phyloP scores from a whole-genome alignment of 2,797 vertebrate genomes.

The Avahi laniger region DNA sequence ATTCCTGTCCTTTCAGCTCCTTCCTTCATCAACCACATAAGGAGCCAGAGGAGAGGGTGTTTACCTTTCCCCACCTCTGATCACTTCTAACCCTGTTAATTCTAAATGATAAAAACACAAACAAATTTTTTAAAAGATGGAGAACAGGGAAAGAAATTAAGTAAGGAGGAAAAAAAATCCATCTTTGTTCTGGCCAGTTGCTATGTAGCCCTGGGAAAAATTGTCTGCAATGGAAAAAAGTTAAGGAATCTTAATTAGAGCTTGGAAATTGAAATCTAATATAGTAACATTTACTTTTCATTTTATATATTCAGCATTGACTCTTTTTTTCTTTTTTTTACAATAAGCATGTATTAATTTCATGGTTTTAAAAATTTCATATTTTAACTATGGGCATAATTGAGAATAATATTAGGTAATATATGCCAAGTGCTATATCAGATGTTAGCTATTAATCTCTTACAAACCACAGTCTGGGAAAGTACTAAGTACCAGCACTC shows the following conservation, averaged over 20 bases:
- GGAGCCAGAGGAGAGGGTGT: neutral
- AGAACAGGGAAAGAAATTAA: neutral
- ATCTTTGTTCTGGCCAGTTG: neutral
- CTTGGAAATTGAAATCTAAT: neutral
- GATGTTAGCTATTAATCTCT: neutral
- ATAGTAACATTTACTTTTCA: neutral
- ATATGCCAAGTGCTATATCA: neutral
- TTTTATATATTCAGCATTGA: neutral
- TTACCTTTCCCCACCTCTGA: neutral
- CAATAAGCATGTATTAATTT: neutral
- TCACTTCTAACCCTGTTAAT: neutral
- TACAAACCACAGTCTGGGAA: neutral
- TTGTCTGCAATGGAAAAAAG: neutral
- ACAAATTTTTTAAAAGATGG: neutral
- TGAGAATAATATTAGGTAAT: neutral
- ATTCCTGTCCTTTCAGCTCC: too few species aligned
- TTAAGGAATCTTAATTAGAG: slow-evolving; percentile 17
- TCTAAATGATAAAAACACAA: neutral
- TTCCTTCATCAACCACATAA: neutral
- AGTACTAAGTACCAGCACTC: neutral
- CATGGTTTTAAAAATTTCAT: neutral
- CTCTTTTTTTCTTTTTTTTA: neutral
- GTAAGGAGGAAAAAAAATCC: neutral
- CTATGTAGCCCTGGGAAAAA: slow-evolving; percentile 9
- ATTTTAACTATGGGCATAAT: neutral